Base-by-base conservation (phyloP, 2,888 invertebrate species). In the Drosophila quasianomalipes region DNA sequence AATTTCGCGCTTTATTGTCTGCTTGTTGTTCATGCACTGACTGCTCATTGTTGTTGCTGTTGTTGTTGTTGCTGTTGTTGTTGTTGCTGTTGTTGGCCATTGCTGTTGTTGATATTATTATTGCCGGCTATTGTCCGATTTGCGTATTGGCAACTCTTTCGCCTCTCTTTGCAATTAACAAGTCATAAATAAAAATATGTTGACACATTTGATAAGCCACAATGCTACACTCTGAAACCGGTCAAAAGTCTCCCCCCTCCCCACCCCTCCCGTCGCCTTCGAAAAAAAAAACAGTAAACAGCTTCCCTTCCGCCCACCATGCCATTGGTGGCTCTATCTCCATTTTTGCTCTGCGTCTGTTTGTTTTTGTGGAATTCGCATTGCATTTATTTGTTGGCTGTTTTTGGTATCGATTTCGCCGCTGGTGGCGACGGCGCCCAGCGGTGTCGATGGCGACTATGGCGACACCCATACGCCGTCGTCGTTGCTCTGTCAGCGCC, bases 91-190 rank as follows among this genome's bases (percentile, higher is more conserved):
- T 22, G 22, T 22, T 22, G 22, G 22, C n/a, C n/a, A 10, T 12
- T 47, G 47, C 22, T 47, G 22, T 26, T 26, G 47, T 6, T 47
- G 16, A 16, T 26, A 47, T 47, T 69, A 55, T 71, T 68, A 64
- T 78, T 61, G 59, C 33, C 63, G 52, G 66, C 52, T 57, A 70
- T 75, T 84, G 80, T 80, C 80, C 74, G 75, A 84, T 86, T 84
- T 84, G 82, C 87, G 80, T 82, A 80, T 78, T 72, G 73, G 73
- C 82, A 84, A 81, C 85, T 83, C 77, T 82, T 82, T 88, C 72
- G 82, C 76, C 82, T 83, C 79, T 87, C 79, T 89, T 83, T 87
- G 80, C 84, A 90, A 91, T 90, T 85, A 91, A 86, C 85, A 91
- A 82, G 81, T 87, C 82, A 81, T 90, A 92, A 90, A 89, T 91